Evolutionary conservation across 2,113 vertebrate species (phyloP).

Genomic region (Phasianus colchicus): DNA sequence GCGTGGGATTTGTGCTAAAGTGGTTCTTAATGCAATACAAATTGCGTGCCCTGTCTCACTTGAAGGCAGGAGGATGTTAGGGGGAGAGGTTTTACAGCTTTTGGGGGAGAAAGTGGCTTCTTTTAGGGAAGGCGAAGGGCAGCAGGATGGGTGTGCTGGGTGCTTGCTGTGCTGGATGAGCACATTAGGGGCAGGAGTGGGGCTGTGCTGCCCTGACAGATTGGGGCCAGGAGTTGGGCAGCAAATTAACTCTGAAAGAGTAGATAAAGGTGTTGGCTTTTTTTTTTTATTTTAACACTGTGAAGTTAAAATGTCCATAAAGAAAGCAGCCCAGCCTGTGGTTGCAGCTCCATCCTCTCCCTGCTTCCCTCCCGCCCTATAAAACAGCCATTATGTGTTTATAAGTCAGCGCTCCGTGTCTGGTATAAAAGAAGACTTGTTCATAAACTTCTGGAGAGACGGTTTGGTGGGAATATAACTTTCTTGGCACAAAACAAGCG

Average conservation of each 20-base stretch:
- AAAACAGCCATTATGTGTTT: conserved; percentile 28
- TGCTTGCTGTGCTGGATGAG: not conserved
- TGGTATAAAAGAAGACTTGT: not conserved
- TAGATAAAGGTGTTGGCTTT: not conserved
- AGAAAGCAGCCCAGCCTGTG: not conserved
- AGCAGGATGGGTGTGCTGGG: conserved; percentile 32
- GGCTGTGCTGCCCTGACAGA: not conserved
- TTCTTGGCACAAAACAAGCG: not conserved
- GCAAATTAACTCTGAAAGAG: not conserved
- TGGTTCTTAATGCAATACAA: conserved; percentile 57
- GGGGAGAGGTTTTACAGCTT: not conserved
- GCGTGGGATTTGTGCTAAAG: conserved; percentile 55
- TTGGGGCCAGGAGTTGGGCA: too few species aligned
- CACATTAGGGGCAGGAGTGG: not conserved
- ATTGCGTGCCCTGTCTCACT: not conserved
- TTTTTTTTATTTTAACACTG: not conserved
- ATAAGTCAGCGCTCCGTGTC: not conserved
- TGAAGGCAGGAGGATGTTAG: not conserved
- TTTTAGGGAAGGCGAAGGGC: not conserved
- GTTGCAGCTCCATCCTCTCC: not conserved
- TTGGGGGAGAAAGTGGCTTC: conserved; percentile 1
- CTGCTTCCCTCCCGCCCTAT: conserved; percentile 23
- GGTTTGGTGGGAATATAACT: conserved; percentile 27
- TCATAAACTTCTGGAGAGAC: conserved; percentile 34
- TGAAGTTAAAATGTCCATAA: not conserved